These are phyloP conservation scores for Eulimnadia texana DNA, from an alignment of 1,140 invertebrate genomes.

Conservation along the genomic window DNA sequence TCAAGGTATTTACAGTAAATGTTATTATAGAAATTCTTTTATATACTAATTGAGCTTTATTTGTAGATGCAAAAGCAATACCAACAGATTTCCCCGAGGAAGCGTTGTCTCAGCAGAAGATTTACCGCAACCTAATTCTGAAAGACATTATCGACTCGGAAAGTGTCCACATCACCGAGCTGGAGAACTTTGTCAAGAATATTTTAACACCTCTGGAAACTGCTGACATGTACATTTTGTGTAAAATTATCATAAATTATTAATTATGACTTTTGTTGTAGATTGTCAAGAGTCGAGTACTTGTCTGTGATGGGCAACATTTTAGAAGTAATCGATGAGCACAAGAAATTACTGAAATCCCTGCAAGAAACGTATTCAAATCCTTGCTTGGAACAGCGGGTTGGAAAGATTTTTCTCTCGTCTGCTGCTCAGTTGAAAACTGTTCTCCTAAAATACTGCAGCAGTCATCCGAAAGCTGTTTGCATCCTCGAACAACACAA, in stretches of 20 bases:
- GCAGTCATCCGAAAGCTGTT: conserved; percentile 81
- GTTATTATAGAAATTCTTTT: no score
- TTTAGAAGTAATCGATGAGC: conserved; percentile 65
- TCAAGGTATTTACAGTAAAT: no score
- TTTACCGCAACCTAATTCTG: conserved; percentile 64
- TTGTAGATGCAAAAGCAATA: conserved; percentile 2
- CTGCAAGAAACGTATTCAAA: conserved; percentile 58
- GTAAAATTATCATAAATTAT: conserved; percentile 10
- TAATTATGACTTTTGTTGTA: conserved; percentile 30
- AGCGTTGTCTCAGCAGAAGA: conserved; percentile 39
- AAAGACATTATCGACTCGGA: conserved; percentile 89
- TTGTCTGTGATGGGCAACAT: conserved; percentile 74
- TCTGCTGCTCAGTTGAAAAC: conserved; percentile 71
- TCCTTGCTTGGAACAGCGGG: conserved; percentile 55
- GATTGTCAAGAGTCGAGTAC: conserved; percentile 70
- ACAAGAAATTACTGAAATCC: conserved; percentile 57
- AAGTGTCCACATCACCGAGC: conserved; percentile 68
- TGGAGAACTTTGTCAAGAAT: conserved; percentile 66
- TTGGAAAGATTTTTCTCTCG: conserved; percentile 80
- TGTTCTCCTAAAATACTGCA: conserved; percentile 76
- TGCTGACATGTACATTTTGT: conserved; percentile 52
- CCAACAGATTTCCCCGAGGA: conserved; percentile 31
- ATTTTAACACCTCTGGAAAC: conserved; percentile 70
- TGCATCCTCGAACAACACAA: conserved; percentile 78
- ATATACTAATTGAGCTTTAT: no score